These are phyloP conservation scores for Ornithoptera priamus DNA, from an alignment of 2,888 invertebrate genomes.

Conservation along the genomic window DNA sequence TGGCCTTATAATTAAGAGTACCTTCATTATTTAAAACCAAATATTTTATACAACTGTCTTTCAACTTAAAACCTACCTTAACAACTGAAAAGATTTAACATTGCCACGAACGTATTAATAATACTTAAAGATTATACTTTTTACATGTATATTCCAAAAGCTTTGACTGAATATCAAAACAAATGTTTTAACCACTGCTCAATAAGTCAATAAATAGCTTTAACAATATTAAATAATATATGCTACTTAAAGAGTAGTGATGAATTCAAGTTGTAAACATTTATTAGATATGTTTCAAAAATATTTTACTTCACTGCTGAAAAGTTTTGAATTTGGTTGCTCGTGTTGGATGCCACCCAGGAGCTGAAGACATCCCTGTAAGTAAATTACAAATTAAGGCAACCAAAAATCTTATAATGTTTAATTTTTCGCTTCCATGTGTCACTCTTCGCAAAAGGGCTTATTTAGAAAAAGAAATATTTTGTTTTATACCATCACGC, in stretches of 20 bases:
- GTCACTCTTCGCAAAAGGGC: background rate
- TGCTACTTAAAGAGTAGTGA: slow-evolving; percentile 22
- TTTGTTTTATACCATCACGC: too few relatives aligned
- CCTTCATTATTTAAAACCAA: background rate
- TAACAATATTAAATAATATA: slow-evolving; percentile 33
- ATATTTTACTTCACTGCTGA: slow-evolving; percentile 86
- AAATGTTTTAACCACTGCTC: slow-evolving; percentile 25
- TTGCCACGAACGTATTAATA: slow-evolving; percentile 5
- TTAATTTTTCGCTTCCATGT: background rate
- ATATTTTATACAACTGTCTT: slow-evolving; percentile 17
- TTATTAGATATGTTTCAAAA: slow-evolving; percentile 41
- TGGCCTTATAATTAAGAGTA: slow-evolving; percentile 19
- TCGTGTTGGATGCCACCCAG: slow-evolving; percentile 93
- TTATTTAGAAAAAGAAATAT: too few relatives aligned
- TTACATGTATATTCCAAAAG: slow-evolving; percentile 3
- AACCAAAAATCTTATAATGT: slow-evolving; percentile 1
- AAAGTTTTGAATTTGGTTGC: slow-evolving; percentile 88
- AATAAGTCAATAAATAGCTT: slow-evolving; percentile 34
- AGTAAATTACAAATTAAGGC: slow-evolving; percentile 45
- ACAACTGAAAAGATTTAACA: background rate
- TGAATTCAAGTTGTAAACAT: slow-evolving; percentile 9
- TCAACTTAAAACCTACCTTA: slow-evolving; percentile 5
- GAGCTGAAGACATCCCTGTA: slow-evolving; percentile 94
- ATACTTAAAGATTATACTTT: slow-evolving; percentile 15
- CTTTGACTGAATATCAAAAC: slow-evolving; percentile 20